A percentile compares a stretch with the other conserved stretches of the same genome.
Evolutionary conservation across 2,797 vertebrate species (phyloP).

Genomic region (Leucoraja ocellata): DNA sequence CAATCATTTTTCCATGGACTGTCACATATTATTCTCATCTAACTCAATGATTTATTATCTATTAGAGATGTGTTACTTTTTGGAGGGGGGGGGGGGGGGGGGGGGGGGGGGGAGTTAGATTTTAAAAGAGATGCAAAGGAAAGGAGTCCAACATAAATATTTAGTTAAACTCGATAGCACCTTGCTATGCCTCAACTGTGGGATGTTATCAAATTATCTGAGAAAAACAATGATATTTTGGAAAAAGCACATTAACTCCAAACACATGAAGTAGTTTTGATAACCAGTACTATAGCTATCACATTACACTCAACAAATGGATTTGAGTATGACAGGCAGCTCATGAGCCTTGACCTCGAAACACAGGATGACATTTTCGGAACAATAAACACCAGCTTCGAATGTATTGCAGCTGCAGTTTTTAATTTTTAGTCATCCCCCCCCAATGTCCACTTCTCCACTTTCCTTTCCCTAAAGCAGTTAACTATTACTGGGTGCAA

Average conservation of each 20-base stretch:
- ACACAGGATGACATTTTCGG: not conserved
- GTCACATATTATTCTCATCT: not conserved
- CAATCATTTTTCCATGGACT: not conserved
- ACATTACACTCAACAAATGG: slow-evolving; percentile 22
- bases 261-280: slow-evolving; percentile 22
- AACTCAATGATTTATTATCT: slow-evolving; percentile 1
- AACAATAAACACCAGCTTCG: not conserved
- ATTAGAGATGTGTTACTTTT: not conserved
- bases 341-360: slow-evolving; percentile 4
- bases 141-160: slow-evolving; percentile 27
- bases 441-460: not conserved
- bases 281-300: slow-evolving; percentile 15
- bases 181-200: not conserved
- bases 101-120: not conserved
- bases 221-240: slow-evolving; percentile 33
- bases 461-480: not conserved
- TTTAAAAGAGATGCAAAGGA: not conserved
- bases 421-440: not conserved
- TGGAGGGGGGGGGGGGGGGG: too few species aligned
- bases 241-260: slow-evolving; percentile 17
- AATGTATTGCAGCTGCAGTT: not conserved
- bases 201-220: slow-evolving; percentile 25
- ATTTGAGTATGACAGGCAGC: slow-evolving; percentile 10
- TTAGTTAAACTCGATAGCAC: slow-evolving; percentile 22
- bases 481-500: not conserved